A percentile compares a stretch with the other conserved stretches of the same genome.
Conservation (phyloP, 2,888 invertebrate species). For the Mycalesis mineus region DNA sequence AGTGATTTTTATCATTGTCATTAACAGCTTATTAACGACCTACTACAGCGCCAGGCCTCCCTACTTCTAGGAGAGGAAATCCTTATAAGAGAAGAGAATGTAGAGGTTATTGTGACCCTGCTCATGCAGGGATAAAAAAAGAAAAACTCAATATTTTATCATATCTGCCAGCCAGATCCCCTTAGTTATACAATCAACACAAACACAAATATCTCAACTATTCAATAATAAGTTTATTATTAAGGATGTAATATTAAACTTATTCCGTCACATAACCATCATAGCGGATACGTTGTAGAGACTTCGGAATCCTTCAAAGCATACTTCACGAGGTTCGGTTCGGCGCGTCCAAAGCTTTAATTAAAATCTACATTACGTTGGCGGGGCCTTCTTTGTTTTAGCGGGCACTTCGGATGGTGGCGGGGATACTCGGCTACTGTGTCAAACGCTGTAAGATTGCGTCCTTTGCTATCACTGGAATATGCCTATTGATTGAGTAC, state of each 20-base stretch:
- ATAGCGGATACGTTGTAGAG: slow-evolving; percentile 15
- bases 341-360: slow-evolving; percentile 39
- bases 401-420: slow-evolving; percentile 21
- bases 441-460: slow-evolving; percentile 20
- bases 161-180: no score
- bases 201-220: neutral
- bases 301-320: slow-evolving; percentile 30
- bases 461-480: neutral
- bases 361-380: slow-evolving; percentile 36
- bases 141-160: no score
- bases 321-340: slow-evolving; percentile 29
- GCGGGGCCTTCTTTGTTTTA: slow-evolving; percentile 30
- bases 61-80: no score
- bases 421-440: slow-evolving; percentile 22
- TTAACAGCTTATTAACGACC: no score
- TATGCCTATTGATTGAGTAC: no score
- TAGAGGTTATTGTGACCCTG: no score
- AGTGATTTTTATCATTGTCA: no score
- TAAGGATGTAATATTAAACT: neutral
- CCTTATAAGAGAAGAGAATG: no score
- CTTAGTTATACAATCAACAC: no score
- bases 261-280: neutral
- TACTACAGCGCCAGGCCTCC: no score
- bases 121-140: no score
- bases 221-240: neutral